phyloP scores from a whole-genome alignment of 2,113 vertebrate species.

The Dromas ardeola region DNA sequence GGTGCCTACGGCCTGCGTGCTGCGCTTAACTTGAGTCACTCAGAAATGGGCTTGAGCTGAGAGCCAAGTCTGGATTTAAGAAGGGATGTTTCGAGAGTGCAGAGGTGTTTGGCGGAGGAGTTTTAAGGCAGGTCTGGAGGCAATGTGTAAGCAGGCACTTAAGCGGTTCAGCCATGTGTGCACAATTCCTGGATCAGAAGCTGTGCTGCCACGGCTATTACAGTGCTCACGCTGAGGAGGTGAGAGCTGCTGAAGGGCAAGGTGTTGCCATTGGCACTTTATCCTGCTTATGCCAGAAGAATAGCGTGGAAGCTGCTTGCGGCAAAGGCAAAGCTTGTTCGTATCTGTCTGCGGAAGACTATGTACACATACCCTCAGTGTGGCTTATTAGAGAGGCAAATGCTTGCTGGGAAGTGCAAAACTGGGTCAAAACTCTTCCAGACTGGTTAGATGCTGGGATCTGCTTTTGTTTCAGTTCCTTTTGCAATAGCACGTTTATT shows the following conservation, averaged over 20 bases:
- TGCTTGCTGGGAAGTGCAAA: not conserved
- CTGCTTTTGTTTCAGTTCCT: not conserved
- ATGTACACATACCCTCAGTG: not conserved
- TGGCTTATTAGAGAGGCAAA: not conserved
- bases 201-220: not conserved
- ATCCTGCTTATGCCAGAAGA: not conserved
- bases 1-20: rapidly evolving
- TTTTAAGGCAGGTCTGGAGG: not conserved
- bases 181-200: not conserved
- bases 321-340: not conserved
- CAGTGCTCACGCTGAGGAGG: rapidly evolving
- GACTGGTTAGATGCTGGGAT: not conserved
- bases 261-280: not conserved
- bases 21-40: rapidly evolving
- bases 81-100: not conserved
- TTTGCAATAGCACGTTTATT: not conserved
- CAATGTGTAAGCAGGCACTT: not conserved
- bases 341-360: not conserved
- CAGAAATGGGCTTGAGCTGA: not conserved
- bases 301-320: not conserved
- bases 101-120: not conserved
- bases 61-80: not conserved
- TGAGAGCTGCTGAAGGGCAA: not conserved
- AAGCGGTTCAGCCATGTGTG: not conserved
- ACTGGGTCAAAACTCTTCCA: not conserved